Evolutionary conservation across 2,113 vertebrate genomes (phyloP), one percentile per base, ranked within the genome.

Genomic region (Cebidichthys violaceus): DNA sequence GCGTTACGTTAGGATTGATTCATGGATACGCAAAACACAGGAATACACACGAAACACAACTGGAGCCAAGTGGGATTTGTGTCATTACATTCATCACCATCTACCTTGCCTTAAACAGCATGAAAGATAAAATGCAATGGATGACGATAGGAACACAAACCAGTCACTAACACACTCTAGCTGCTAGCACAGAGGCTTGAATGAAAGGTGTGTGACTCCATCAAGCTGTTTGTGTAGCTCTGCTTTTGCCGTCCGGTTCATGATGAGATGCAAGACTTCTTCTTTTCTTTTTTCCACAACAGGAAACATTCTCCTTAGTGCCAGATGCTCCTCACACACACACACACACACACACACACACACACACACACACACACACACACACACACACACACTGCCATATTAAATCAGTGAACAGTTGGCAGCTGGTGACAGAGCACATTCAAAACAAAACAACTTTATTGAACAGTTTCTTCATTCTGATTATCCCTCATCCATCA

Each of bases 381-480:
- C 41, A 41, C 11, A 41, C 78, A 74, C 86, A 79, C 65, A 52
- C 70, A 39, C 77, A n/a, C 65, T 39, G 54, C 67, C 81, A 35
- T 61, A 50, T 68, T 80, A 87, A 86, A 86, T 82, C 82, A 62
- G 79, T 69, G 70, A 82, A 91, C 76, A 55, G 74, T 85, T 87
- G 83, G 78, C 84, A 86, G 82, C 85, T 79, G 88, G 83, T 81
- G 86, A 86, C 72, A 6, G 72, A 77, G 77, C 73, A 72, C 83
- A 79, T 88, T 86, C 59, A 84, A 81, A 86, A 84, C 86, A 90
- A 84, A 83, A 64, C 81, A 88, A 90, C 88, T 90, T 88, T 88
- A 92, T 93, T 84, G 86, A 93, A 81, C 86, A 73, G 65, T 86
- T 86, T 83, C 86, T 86, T 82, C 77, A 54, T 67, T 84, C 77